These are phyloP conservation scores for Henricia sp. DNA, from an alignment of 53 echinoderm and acorn worm genomes.

Conservation along the genomic window DNA sequence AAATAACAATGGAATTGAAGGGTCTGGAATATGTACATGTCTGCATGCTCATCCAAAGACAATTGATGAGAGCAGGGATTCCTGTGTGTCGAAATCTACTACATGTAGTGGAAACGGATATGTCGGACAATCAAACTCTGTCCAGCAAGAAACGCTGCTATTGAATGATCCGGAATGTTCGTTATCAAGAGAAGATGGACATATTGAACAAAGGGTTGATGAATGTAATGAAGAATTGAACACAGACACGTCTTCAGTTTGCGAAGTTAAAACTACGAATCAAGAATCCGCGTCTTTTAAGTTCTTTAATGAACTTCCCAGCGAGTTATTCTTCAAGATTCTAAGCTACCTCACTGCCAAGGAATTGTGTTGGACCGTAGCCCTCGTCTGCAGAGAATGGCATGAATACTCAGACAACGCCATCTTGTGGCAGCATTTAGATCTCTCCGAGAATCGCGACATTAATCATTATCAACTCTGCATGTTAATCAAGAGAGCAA, in stretches of 20 bases:
- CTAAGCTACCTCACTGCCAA: conserved; percentile 49
- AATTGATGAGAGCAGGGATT: background rate
- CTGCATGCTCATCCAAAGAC: background rate
- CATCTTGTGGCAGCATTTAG: conserved; percentile 68
- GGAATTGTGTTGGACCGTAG: conserved; percentile 63
- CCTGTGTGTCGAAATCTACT: background rate
- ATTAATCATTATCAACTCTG: conserved; percentile 36
- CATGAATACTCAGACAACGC: conserved; percentile 58
- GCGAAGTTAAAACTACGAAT: background rate
- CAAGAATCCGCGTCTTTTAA: background rate
- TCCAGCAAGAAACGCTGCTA: background rate
- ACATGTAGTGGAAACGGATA: background rate
- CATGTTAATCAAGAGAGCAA: conserved; percentile 36
- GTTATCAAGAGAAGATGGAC: background rate
- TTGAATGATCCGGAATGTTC: background rate
- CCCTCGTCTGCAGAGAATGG: conserved; percentile 65
- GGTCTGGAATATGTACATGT: background rate
- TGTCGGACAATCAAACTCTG: background rate
- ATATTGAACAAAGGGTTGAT: background rate
- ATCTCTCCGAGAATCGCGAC: conserved; percentile 42
- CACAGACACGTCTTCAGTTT: background rate
- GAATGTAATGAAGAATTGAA: background rate
- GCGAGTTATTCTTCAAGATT: conserved; percentile 69
- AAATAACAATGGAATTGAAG: background rate
- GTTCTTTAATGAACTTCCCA: conserved; percentile 60